Evolutionary conservation across 2,888 invertebrate genomes (phyloP), one percentile per base, ranked within the genome.

Genomic region (Drosophila mettleri): DNA sequence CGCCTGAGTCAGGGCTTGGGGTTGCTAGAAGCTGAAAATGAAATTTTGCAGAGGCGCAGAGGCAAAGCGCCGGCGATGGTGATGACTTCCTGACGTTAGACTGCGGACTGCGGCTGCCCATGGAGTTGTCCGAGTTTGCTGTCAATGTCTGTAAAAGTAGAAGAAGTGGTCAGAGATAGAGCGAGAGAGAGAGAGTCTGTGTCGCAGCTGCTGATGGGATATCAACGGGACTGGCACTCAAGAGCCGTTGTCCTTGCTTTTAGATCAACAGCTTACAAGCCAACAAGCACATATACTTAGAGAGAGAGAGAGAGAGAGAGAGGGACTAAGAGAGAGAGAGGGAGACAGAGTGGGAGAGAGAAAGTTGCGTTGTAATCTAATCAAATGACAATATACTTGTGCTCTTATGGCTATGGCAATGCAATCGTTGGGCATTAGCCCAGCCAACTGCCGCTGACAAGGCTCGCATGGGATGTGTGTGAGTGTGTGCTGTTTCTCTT

Each of bases 381-480:
- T 82, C 69, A 82, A 83, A 79, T 74, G 69, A 65, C 86, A 79
- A 82, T 78, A 58, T 70, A 77, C 51, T 59, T 36, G 24, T 24
- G 41, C 34, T 20, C 53, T n/a, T 18, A n/a, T n/a, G n/a, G 34
- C 27, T 36, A 18, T 70, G 41, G 14, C 51, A 16, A 38, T 48
- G 24, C 55, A 39, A 24, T 45, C 59, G 31, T 55, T 51, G 60
- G 38, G 54, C 33, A 63, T 73, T 75, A 70, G 70, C 76, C 71
- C 36, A 24, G 51, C 71, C 41, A 34, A 58, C 52, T 74, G 71
- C 58, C 52, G 59, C 52, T 76, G 75, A 74, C 74, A 59, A 31
- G 69, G 39, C 36, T 48, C 55, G 22, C 54, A 62, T 46, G 34
- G 5, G 16, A 5, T 5, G 2, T 29, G 12, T 8, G 18, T 43